Percentiles rank a stretch among this genome's conserved stretches.
phyloP scores from a whole-genome alignment of 2,888 invertebrate species.

The Limnephilus lunatus region DNA sequence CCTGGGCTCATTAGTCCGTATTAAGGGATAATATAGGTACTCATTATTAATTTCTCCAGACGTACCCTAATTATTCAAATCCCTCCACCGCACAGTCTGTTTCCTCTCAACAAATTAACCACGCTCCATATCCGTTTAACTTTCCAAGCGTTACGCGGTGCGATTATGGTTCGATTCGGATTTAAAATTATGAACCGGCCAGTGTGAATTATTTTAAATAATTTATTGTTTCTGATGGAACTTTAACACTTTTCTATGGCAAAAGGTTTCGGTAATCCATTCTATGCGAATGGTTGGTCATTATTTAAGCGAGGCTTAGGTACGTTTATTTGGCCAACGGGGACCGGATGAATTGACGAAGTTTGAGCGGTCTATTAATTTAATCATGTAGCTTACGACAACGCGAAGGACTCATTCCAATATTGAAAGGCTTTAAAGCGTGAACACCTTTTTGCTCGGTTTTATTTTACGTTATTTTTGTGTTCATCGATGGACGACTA shows the following conservation, averaged over 20 bases:
- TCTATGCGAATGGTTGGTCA: constrained; percentile 41
- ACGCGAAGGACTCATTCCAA: background rate
- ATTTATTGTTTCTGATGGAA: constrained; percentile 34
- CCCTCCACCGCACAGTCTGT: constrained; percentile 32
- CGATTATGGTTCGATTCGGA: background rate
- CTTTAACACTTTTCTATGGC: constrained; percentile 48
- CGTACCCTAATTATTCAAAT: constrained; percentile 64
- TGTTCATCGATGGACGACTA: background rate
- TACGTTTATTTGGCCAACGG: constrained; percentile 8
- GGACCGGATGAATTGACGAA: background rate
- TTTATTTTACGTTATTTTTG: background rate
- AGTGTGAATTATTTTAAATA: constrained; percentile 41
- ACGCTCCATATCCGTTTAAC: background rate
- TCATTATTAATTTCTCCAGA: constrained; percentile 59
- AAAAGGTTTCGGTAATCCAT: constrained; percentile 35
- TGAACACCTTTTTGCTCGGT: background rate
- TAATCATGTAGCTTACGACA: background rate
- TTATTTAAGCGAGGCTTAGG: constrained; percentile 31
- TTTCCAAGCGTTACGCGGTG: constrained; percentile 8
- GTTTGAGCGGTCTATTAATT: constrained; percentile 6
- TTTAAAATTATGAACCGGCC: background rate
- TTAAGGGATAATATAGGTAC: background rate
- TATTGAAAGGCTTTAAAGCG: background rate
- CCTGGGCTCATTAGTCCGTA: background rate
- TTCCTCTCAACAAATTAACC: constrained; percentile 10